Evolutionary conservation across 2,113 vertebrate species (phyloP).

Genomic region (Phoenicopterus ruber): DNA sequence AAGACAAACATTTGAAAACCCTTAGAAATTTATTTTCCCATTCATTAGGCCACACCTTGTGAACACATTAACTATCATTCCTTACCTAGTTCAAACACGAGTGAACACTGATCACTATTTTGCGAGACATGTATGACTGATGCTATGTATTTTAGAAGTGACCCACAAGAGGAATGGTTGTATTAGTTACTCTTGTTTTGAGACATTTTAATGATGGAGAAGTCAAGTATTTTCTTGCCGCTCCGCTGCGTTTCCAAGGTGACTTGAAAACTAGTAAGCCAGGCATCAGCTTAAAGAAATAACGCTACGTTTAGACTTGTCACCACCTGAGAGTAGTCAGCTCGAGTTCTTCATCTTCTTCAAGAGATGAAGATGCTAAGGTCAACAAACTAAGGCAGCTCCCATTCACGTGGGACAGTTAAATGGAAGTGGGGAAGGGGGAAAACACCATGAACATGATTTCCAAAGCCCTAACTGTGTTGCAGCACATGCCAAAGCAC

Average conservation of each 20-base stretch:
- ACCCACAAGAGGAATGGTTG: background rate
- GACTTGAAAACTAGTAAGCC: background rate
- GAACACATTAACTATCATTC: background rate
- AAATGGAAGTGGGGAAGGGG: background rate
- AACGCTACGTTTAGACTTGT: background rate
- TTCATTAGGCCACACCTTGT: slow-evolving; percentile 8
- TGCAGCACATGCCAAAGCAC: background rate
- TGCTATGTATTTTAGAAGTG: background rate
- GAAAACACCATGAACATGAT: background rate
- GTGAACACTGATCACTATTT: background rate
- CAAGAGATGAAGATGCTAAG: background rate
- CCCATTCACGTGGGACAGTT: background rate
- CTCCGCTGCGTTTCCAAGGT: background rate
- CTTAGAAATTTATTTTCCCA: slow-evolving; percentile 15
- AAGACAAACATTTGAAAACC: slow-evolving; percentile 10
- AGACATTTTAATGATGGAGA: background rate
- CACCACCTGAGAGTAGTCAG: background rate
- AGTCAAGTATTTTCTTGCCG: background rate
- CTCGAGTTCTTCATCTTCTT: background rate
- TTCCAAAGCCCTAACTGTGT: background rate
- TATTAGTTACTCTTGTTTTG: background rate
- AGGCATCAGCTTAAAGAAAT: background rate
- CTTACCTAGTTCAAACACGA: slow-evolving; percentile 9
- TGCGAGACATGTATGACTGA: background rate
- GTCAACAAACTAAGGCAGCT: background rate